Base-by-base conservation (phyloP, 2,113 vertebrate species). In the Archocentrus centrarchus region DNA sequence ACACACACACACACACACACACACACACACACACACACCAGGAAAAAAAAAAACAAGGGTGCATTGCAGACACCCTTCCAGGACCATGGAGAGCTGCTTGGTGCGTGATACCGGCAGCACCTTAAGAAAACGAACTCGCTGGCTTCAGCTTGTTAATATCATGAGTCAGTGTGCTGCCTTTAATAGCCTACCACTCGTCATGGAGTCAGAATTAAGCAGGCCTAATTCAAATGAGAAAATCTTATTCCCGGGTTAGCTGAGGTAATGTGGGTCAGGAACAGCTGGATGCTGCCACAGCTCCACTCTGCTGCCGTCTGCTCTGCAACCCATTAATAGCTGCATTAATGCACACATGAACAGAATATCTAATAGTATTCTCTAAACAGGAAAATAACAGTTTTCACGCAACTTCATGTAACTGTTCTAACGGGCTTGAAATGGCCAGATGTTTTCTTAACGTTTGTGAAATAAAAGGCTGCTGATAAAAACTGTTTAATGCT, bases 261-360 rank as follows among this genome's bases (percentile, higher is more conserved):
- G 77, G 79, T 89, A 80, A 90, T 89, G 75, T 90, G 87, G 82
- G 66, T 88, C 88, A 87, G 84, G 63, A 88, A 81, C 87, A 87
- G 81, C 77, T 88, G 87, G 76, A 85, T 86, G 41, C 75, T 32
- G 41, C 30, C 18, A 27, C 80, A 87, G 88, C 86, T 88, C 82
- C 76, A 68, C 58, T 86, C 81, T 6, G 32, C 78, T 80, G 80
- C 64, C 20, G 35, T 79, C 81, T 86, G 77, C 79, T 86, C 76
- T 39, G 59, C 77, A 84, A 60, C 59, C 80, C 84, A 79, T 86
- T 86, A 87, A 87, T 68, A 64, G 75, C 22, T 1, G 32, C 27
- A 13, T 77, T 79, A 85, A 53, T 57, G n/a, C 55, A 79, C 27
- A 77, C 62, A 37, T 32, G 24, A 63, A 80, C 63, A 30, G 41